Evolutionary conservation across 1,140 invertebrate genomes (phyloP), one percentile per base, ranked within the genome.

Genomic region (Archegozetes longisetosus): DNA sequence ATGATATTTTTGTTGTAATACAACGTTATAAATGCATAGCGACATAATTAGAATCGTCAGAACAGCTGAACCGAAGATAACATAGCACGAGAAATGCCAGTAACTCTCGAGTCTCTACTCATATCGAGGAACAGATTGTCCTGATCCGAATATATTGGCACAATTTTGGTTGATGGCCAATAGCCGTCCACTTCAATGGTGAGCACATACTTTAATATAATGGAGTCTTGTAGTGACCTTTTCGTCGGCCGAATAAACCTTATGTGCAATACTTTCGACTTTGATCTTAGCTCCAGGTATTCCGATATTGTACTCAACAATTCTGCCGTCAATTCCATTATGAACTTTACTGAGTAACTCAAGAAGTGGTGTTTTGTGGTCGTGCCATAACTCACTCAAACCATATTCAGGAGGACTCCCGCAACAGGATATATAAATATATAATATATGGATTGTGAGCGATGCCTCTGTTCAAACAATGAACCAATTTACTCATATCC

Each of bases 201-300:
- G 14, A 83, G 66, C 1, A 70, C 75, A 55, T 83, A 75, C 32
- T 66, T 73, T 75, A 94, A 0, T 93, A 92, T 9, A 82, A 68
- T 0, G 98, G 71, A 23, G 98, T 71, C 63, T 93, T 76, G 85
- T 88, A 98, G 22, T 89, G 98, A 74, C 98, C 94, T 95, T 94
- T 62, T 79, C 74, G 22, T 69, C 66, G 0, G 82, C 80, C 0
- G 84, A 77, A 14, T 74, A 79, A 0, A 89, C 79, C 20, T 74
- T 70, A 68, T 92, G 88, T 27, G 80, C 73, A 55, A 84, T 81
- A 0, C 81, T 83, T 63, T 80, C 73, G 2, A 97, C 79, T 1
- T 74, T 70, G 46, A 97, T 81, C 3, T 78, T 82, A 0, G 86
- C 88, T 64, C 83, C 79, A 0, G 73, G 61, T n/a, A 97, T 79